Conservation (phyloP, 2,797 vertebrate species). For the Tokudaia muenninki region DNA sequence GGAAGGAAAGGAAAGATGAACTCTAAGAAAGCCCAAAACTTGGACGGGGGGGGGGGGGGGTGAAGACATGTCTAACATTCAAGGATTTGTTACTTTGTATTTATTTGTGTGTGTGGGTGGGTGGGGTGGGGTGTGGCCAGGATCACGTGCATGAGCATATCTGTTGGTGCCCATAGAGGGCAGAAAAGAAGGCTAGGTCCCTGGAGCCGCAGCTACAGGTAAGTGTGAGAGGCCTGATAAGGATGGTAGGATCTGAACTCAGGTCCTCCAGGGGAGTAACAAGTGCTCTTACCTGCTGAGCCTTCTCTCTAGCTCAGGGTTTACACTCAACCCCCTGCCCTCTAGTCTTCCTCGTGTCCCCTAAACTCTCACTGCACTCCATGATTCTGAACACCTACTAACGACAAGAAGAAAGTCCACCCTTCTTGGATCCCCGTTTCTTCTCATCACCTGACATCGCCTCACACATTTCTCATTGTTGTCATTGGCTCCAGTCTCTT, state of each 20-base stretch:
- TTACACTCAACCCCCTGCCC: background rate
- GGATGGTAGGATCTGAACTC: too few species aligned
- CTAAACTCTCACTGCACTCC: background rate
- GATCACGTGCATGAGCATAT: background rate
- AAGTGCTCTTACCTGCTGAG: background rate
- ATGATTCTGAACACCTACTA: background rate
- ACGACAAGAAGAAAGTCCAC: background rate
- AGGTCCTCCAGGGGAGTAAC: background rate
- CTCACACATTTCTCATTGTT: slow-evolving; percentile 39
- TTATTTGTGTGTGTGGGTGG: background rate
- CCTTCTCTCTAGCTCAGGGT: background rate
- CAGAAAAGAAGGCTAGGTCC: background rate
- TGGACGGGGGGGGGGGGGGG: background rate
- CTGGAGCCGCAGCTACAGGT: background rate
- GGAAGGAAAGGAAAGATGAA: background rate
- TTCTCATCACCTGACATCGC: background rate
- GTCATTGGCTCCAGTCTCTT: slow-evolving; percentile 47
- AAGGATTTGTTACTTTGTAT: background rate
- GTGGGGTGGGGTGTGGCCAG: background rate
- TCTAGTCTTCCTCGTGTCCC: background rate
- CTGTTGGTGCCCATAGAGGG: background rate
- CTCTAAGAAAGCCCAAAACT: background rate
- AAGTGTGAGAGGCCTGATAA: background rate
- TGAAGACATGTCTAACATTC: background rate
- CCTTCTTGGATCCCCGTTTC: background rate